Evolutionary conservation across 2,888 invertebrate species (phyloP).

Genomic region (Lepeophtheirus nordmannii): DNA sequence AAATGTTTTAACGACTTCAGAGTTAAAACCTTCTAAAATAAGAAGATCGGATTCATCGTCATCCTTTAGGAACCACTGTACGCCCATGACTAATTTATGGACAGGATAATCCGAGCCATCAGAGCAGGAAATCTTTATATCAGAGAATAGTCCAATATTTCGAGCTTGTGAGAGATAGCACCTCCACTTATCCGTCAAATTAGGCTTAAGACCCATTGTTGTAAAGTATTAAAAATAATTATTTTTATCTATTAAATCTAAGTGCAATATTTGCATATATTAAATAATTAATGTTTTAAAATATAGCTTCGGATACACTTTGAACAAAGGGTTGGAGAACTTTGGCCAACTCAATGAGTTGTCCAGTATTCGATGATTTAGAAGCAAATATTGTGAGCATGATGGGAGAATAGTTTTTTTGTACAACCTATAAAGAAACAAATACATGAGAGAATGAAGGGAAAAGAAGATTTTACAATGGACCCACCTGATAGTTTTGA

Average conservation of each 20-base stretch:
- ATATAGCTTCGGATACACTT: constrained; percentile 5
- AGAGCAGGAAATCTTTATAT: neutral
- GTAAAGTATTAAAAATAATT: neutral
- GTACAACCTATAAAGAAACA: constrained; percentile 6
- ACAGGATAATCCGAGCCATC: neutral
- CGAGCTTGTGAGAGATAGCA: neutral
- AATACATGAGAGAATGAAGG: neutral
- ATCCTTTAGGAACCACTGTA: neutral
- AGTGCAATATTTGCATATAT: neutral
- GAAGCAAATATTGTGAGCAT: constrained; percentile 13
- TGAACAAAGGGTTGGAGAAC: neutral
- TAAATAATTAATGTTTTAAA: neutral
- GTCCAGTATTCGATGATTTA: neutral
- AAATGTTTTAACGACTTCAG: neutral
- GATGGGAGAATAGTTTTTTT: constrained; percentile 1
- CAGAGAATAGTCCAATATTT: neutral
- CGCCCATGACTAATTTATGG: neutral
- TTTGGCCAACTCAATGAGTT: constrained; percentile 2
- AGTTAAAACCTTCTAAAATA: neutral
- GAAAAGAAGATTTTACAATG: neutral
- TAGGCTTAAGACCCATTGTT: neutral
- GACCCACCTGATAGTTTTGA: neutral
- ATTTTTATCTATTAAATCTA: neutral
- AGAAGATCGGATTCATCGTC: neutral
- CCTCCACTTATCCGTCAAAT: neutral